phyloP scores from a whole-genome alignment of 2,888 invertebrate species.

The Octodonta nipae region DNA sequence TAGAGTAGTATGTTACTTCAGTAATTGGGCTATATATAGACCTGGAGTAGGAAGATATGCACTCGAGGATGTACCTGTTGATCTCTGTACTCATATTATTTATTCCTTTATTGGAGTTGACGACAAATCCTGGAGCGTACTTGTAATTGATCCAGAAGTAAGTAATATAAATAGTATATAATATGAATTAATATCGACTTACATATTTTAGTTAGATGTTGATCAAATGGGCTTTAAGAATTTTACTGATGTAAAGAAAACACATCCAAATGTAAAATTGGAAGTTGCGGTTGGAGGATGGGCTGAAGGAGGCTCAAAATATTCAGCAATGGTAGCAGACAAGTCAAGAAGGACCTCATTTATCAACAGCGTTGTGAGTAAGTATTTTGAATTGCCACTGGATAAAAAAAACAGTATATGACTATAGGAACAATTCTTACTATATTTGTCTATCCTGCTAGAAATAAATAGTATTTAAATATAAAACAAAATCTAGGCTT shows the following conservation, averaged over 20 bases:
- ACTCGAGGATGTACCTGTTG: conserved; percentile 71
- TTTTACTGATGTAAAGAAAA: conserved; percentile 58
- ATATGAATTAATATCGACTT: conserved; percentile 1
- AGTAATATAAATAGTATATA: conserved; percentile 10
- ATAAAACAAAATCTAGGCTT: no score
- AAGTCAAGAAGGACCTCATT: conserved; percentile 56
- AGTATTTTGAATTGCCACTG: no score
- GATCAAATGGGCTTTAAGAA: conserved; percentile 63
- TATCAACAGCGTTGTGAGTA: conserved; percentile 61
- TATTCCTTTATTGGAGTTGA: conserved; percentile 82
- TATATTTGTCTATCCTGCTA: no score
- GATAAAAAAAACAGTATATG: no score
- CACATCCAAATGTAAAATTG: conserved; percentile 60
- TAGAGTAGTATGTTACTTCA: conserved; percentile 50
- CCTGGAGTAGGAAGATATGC: conserved; percentile 69
- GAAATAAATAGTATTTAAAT: no score
- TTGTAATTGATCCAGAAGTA: conserved; percentile 71
- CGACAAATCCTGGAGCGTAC: conserved; percentile 60
- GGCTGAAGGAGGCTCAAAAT: conserved; percentile 81
- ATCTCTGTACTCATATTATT: conserved; percentile 72
- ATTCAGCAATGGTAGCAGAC: conserved; percentile 65
- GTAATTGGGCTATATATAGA: conserved; percentile 76
- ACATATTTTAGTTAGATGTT: conserved; percentile 48
- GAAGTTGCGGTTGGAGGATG: conserved; percentile 79
- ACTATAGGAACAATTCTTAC: no score